Base-by-base conservation (phyloP, 2,797 vertebrate genomes). In the Prionace glauca region DNA sequence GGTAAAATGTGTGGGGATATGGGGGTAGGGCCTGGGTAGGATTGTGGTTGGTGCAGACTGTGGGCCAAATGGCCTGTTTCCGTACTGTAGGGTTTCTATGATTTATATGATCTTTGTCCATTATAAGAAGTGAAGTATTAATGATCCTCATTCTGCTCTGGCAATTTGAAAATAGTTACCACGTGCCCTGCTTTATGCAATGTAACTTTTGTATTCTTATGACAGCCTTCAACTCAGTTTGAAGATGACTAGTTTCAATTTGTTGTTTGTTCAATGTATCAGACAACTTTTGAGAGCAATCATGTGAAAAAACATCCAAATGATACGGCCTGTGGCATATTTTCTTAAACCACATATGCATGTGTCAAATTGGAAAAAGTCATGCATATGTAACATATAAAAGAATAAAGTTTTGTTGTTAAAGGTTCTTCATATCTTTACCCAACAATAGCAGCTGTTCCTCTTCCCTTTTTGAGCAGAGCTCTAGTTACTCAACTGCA, bases 361-460 rank as follows among this genome's bases (percentile, higher is more conserved):
- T 91, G 91, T 96, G 90, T 92, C 95, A 96, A 96, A 97, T 96
- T 95, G 96, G 96, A 97, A 0, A 5, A 96, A 97, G 88, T 95
- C 95, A 95, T 96, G 22, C 91, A 95, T 96, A 96, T 65, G 81
- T 94, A 92, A 71, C 96, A 96, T 96, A 96, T 95, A 95, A 94
- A 96, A 95, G 79, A 96, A 95, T 95, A 95, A 56, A 56, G 71
- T 95, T 96, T 79, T 95, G 95, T 97, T 96, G 96, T 95, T 97
- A 97, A 95, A 50, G 26, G 71, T 96, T 95, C 96, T 96, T 96
- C 96, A 94, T 96, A 96, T 95, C 95, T 90, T 93, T 91, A 22
- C 94, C 96, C 96, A 96, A 96, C 12, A 96, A 95, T 97, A 96
- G 97, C 97, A 98, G 97, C 97, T 97, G 97, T 97, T 97, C 97